Conservation (phyloP, 2,888 invertebrate species). For the Tethea ocularis region DNA sequence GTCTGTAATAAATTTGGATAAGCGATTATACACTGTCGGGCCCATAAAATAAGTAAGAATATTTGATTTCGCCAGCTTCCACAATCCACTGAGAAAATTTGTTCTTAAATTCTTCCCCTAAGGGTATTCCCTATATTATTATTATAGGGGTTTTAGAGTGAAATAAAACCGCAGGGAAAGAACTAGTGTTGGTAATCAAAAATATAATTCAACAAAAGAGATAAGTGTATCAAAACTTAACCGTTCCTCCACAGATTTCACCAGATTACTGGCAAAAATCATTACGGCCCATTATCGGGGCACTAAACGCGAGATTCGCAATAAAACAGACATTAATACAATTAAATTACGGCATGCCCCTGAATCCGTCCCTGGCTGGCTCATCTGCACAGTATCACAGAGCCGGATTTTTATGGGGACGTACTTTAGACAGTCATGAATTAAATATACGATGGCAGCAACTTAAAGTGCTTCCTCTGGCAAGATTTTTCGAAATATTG, state of each 20-base stretch:
- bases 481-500: constrained; percentile 79
- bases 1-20: too few relatives aligned
- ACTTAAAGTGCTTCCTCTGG: constrained; percentile 77
- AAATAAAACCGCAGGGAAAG: too few relatives aligned
- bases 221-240: constrained; percentile 17
- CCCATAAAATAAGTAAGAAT: too few relatives aligned
- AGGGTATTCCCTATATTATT: too few relatives aligned
- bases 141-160: too few relatives aligned
- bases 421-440: constrained; percentile 76
- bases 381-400: constrained; percentile 82
- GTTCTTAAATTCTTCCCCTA: too few relatives aligned
- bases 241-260: constrained; percentile 35
- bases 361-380: constrained; percentile 72
- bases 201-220: constrained; percentile 19
- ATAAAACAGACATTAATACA: constrained; percentile 79
- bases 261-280: constrained; percentile 57
- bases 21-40: too few relatives aligned
- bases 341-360: constrained; percentile 64
- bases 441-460: constrained; percentile 79
- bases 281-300: constrained; percentile 72
- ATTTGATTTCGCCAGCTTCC: too few relatives aligned
- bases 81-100: too few relatives aligned
- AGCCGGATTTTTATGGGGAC: constrained; percentile 80
- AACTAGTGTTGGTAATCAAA: constrained; percentile 12
- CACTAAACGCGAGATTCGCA: constrained; percentile 78